phyloP scores from a whole-genome alignment of 1,140 invertebrate genomes.

The Thaumetopoea pityocampa region DNA sequence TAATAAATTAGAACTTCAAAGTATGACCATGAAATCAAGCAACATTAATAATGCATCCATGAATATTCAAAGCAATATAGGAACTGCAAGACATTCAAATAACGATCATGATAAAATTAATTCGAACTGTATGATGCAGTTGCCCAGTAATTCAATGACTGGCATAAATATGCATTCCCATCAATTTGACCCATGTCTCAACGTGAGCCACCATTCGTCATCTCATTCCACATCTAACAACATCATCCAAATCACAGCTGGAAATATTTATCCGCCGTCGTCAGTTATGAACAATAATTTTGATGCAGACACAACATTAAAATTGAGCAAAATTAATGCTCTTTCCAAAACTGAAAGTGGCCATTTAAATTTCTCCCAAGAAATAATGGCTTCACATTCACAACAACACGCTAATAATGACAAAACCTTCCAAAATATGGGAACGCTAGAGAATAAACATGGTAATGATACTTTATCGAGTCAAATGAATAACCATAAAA shows the following conservation, averaged over 20 bases:
- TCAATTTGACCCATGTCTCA: constrained; percentile 54
- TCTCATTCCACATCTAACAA: constrained; percentile 55
- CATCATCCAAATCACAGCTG: constrained; percentile 66
- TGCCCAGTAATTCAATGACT: constrained; percentile 46
- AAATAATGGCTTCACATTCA: constrained; percentile 69
- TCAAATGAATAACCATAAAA: constrained; percentile 63
- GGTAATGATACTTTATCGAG: constrained; percentile 42
- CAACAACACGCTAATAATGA: constrained; percentile 62
- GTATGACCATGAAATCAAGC: constrained; percentile 44
- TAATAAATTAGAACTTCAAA: constrained; percentile 56
- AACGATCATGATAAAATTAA: constrained; percentile 54
- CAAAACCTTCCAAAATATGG: constrained; percentile 65
- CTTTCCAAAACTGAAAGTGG: constrained; percentile 65
- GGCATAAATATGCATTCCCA: constrained; percentile 45
- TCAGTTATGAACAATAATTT: constrained; percentile 58
- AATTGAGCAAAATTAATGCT: constrained; percentile 67
- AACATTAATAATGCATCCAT: constrained; percentile 39
- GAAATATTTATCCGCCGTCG: constrained; percentile 64
- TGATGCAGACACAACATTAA: constrained; percentile 64
- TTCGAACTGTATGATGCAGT: constrained; percentile 53
- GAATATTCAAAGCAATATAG: constrained; percentile 47
- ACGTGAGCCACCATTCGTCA: constrained; percentile 52
- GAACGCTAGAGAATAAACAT: constrained; percentile 52
- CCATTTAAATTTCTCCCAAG: constrained; percentile 65
- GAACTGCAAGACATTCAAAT: constrained; percentile 38